Evolutionary conservation across 2,888 invertebrate species (phyloP).

Genomic region (Cheiracanthium punctorium): DNA sequence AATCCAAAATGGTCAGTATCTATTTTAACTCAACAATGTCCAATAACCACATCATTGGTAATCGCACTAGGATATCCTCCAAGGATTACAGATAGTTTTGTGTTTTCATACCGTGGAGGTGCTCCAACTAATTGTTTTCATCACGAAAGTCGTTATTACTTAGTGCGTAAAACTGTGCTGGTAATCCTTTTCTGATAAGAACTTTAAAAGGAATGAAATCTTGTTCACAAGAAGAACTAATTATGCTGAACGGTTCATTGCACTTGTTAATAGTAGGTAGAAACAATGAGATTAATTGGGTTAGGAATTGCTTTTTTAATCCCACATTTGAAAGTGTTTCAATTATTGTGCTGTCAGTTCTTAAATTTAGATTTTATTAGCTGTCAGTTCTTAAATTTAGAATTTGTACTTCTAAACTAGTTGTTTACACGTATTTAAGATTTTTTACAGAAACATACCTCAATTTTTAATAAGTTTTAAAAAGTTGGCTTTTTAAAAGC

Average conservation of each 20-base stretch:
- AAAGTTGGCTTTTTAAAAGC: too few relatives aligned
- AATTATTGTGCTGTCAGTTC: too few relatives aligned
- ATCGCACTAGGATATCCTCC: neutral
- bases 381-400: too few relatives aligned
- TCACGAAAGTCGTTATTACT: neutral
- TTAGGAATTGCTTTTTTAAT: neutral
- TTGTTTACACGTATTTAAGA: too few relatives aligned
- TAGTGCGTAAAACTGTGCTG: neutral
- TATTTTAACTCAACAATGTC: neutral
- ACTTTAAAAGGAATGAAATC: neutral
- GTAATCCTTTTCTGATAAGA: neutral
- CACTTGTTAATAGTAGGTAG: neutral
- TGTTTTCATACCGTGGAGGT: neutral
- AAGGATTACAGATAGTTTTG: neutral
- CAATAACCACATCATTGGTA: neutral
- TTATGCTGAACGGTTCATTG: neutral
- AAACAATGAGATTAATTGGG: neutral
- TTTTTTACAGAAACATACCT: too few relatives aligned
- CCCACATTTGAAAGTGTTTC: too few relatives aligned
- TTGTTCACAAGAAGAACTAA: neutral
- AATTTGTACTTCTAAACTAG: too few relatives aligned
- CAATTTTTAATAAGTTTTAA: too few relatives aligned
- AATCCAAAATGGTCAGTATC: neutral
- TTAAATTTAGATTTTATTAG: too few relatives aligned
- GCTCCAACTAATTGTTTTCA: neutral